phyloP scores from a whole-genome alignment of 2,888 invertebrate species.

The Girardia tigrina region DNA sequence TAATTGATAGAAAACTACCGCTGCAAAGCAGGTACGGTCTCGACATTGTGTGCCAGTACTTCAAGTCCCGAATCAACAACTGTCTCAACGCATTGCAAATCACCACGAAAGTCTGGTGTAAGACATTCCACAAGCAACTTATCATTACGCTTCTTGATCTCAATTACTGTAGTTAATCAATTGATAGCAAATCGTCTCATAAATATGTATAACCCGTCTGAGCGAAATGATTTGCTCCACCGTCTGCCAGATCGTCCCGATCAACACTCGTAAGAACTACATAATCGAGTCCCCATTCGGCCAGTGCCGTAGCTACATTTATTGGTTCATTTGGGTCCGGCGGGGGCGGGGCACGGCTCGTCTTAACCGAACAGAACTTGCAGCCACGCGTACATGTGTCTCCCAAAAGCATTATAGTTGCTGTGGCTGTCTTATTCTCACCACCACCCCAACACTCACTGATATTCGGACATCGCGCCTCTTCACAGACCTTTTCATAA shows the following conservation, averaged over 20 bases:
- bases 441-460: conserved; percentile 71
- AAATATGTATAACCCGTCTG: conserved; percentile 8
- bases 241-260: conserved; percentile 72
- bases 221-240: conserved; percentile 77
- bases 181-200: not conserved
- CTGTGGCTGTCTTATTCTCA: conserved; percentile 82
- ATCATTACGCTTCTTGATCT: conserved; percentile 67
- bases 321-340: conserved; percentile 75
- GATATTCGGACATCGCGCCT: conserved; percentile 90
- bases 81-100: conserved; percentile 60
- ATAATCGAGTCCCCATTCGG: conserved; percentile 87
- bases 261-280: conserved; percentile 94
- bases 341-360: conserved; percentile 68
- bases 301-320: conserved; percentile 79
- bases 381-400: conserved; percentile 96
- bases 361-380: conserved; percentile 94
- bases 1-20: too few species aligned
- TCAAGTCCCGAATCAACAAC: conserved; percentile 73
- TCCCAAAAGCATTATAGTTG: conserved; percentile 99
- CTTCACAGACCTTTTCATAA: conserved; percentile 65
- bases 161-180: conserved; percentile 54
- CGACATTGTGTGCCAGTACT: conserved; percentile 94
- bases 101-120: conserved; percentile 84
- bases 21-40: conserved; percentile 79
- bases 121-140: conserved; percentile 83